Base-by-base conservation (phyloP, 1,140 invertebrate genomes). In the Drosophila saltans region DNA sequence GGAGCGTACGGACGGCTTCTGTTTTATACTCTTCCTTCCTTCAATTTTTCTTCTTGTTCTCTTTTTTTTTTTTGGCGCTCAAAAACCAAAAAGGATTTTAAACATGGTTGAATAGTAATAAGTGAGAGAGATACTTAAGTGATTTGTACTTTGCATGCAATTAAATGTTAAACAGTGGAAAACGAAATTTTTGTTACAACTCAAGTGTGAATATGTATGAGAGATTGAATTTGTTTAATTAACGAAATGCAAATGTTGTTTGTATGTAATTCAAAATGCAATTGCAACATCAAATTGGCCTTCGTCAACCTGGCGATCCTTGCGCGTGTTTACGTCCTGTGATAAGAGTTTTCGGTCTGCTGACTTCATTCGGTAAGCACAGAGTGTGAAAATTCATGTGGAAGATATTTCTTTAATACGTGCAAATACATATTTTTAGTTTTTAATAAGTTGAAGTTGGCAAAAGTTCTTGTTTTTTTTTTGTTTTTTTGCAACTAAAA, bases 271-370 rank as follows among this genome's bases (percentile, higher is more conserved):
- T 79, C 58, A 79, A 86, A 71, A 67, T 78, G 61, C 83, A 88
- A 71, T 63, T 82, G 64, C 79, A 83, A 56, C 76, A 81, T 24
- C 79, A 66, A 64, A 30, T 36, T 52, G 76, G 74, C 52, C 77
- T 82, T 55, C 79, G 78, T 66, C 90, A 91, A 70, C 60, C 83
- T 63, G 86, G 62, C 59, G 85, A 92, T 71, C 84, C 84, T 36
- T 91, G 89, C 73, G 79, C 91, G 66, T 92, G 91, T 73, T 75
- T 92, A 72, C 84, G 85, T 77, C 91, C 91, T 72, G 77, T 92
- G 71, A 92, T 92, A 84, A 83, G 91, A 45, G 77, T 91, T 81
- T 92, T 91, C 78, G 91, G 91, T 84, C 74, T 92, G 66, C 81
- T 89, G 75, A 92, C 88, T 72, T 91, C 91, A 73, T 89, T 91